These are phyloP conservation scores for Neocloeon triangulifer DNA, from an alignment of 1,140 invertebrate species.

Conservation along the genomic window DNA sequence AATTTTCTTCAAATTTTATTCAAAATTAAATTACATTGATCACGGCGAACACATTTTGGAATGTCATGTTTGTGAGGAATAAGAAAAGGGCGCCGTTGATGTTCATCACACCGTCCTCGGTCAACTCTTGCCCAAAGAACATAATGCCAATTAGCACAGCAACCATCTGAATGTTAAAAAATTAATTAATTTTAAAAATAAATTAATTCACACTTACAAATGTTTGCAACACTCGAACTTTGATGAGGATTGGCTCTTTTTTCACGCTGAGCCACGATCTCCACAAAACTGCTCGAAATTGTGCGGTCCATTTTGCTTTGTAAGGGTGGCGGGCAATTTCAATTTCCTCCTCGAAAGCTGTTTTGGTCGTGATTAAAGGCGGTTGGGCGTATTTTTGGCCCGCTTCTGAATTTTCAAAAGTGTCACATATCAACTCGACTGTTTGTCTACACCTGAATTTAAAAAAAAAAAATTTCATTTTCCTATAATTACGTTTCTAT, in stretches of 20 bases:
- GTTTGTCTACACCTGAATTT: slow-evolving; percentile 44
- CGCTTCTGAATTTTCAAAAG: slow-evolving; percentile 36
- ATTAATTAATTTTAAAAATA: background rate
- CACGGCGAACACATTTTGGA: slow-evolving; percentile 75
- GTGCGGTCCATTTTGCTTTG: slow-evolving; percentile 67
- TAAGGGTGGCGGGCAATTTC: slow-evolving; percentile 24
- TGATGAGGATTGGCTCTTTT: slow-evolving; percentile 74
- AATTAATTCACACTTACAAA: slow-evolving; percentile 34
- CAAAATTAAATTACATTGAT: slow-evolving; percentile 58
- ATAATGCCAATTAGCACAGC: slow-evolving; percentile 68
- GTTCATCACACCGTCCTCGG: slow-evolving; percentile 81
- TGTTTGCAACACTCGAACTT: slow-evolving; percentile 70
- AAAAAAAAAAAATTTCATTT: slow-evolving; percentile 8
- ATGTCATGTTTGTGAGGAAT: slow-evolving; percentile 81
- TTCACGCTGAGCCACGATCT: slow-evolving; percentile 67
- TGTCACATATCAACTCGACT: slow-evolving; percentile 54
- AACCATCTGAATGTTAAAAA: slow-evolving; percentile 41
- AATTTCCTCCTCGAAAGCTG: slow-evolving; percentile 7
- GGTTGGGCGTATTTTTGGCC: slow-evolving; percentile 30
- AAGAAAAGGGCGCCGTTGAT: slow-evolving; percentile 91
- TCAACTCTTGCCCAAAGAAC: slow-evolving; percentile 62
- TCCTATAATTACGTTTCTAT: too few relatives aligned
- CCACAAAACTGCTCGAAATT: slow-evolving; percentile 77
- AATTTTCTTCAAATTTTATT: too few relatives aligned
- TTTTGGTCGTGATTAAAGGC: slow-evolving; percentile 11